Evolutionary conservation across 92 coral and sea anemone genomes (phyloP), one percentile per base, ranked within the genome.

Genomic region (Parazoanthus atlanticus): DNA sequence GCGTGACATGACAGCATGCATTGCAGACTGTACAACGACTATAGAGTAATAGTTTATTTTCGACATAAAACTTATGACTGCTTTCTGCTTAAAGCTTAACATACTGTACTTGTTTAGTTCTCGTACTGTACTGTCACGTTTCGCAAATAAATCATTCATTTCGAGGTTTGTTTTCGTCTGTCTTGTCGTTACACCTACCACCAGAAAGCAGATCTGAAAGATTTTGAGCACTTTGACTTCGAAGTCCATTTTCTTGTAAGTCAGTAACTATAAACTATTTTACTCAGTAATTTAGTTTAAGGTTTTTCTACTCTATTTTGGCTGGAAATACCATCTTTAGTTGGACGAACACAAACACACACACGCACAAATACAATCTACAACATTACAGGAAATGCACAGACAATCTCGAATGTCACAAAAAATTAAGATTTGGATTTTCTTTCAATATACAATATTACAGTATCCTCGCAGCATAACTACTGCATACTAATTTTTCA

Each of bases 1-100:
- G 71, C 86, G 28, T 83, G 86, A 41, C 64, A 83, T 36, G 66
- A 75, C 83, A 54, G 81, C 83, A 47, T 49, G 83, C 89, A 81
- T 36, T 69, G 74, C 23, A 76, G 83, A 92, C 94, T 89, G 90
- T 86, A 94, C 93, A 94, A 91, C 91, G 70, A 76, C 91, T 95
- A 93, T 85, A 81, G 98, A 93, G 98, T 95, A 93, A 95, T 92
- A 92, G 93, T 95, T 95, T 93, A 93, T 95, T 95, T 93, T 93
- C 64, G 94, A 95, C 98, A 95, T 95, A 95, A 94, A 95, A 95
- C 95, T 95, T 91, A 94, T 88, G 93, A 93, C 98, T 93, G 98
- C 95, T 88, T 88, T 90, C 82, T 90, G 93, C 94, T 91, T 95
- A 90, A 91, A 93, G 96, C 98, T 91, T 91, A 91, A 95, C 98